Conservation (phyloP, 2,113 vertebrate species). For the Channa maculata region DNA sequence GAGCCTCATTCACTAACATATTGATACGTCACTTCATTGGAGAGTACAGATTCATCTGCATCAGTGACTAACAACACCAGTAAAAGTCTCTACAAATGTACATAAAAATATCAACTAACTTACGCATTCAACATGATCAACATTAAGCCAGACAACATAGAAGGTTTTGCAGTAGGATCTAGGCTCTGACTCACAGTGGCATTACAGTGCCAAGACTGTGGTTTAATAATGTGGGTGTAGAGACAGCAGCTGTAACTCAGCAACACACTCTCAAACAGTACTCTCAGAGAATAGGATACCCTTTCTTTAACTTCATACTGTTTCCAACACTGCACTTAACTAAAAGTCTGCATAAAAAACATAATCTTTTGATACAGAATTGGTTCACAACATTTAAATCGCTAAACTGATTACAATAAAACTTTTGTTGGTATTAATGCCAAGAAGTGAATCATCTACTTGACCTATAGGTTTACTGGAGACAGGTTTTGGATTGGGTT, state of each 20-base stretch:
- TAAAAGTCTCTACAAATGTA: background rate
- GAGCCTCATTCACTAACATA: too few species aligned
- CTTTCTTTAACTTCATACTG: background rate
- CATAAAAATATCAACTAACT: constrained; percentile 3
- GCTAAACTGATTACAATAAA: too few species aligned
- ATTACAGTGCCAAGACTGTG: background rate
- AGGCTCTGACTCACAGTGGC: background rate
- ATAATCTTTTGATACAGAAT: too few species aligned
- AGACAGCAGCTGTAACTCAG: constrained; percentile 10
- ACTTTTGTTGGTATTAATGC: too few species aligned
- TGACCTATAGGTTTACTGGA: too few species aligned
- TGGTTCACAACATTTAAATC: too few species aligned
- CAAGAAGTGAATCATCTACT: too few species aligned
- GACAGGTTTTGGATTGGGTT: too few species aligned
- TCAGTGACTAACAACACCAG: background rate
- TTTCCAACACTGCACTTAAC: background rate
- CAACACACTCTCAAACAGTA: background rate
- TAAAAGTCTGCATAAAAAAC: too few species aligned
- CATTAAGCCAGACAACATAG: background rate
- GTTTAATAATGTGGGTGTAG: constrained; percentile 1
- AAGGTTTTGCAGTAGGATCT: background rate
- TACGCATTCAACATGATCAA: background rate
- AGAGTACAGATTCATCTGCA: background rate
- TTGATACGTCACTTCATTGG: too few species aligned
- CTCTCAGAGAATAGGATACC: background rate